Evolutionary conservation across 2,113 vertebrate species (phyloP), one percentile per base, ranked within the genome.

Genomic region (Indicator maculatus): DNA sequence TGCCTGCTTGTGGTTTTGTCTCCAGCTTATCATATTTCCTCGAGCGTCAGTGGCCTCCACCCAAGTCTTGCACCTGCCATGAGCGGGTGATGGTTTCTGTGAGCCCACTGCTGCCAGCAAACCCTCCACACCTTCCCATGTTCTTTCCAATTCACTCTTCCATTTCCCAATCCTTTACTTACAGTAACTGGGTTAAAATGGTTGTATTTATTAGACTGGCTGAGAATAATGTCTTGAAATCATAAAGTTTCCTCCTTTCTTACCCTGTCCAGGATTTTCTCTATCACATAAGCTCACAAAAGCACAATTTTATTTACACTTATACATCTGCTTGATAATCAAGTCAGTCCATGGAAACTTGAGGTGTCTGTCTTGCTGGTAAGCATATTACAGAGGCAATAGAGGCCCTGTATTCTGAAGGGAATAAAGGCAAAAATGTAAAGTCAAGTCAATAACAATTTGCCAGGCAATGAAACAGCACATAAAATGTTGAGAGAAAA

Each of bases 361-460:
- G 87, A 91, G 80, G 76, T 76, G 26, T 86, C 71, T 59, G 69
- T 89, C 81, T 95, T 91, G 55, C 88, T 95, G 50, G 21, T 20
- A 83, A 76, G 28, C 10, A 38, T 7, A 3, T 81, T 96, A 73
- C 20, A 69, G 69, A 67, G 28, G 58, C 33, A 69, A 50, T 23
- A 83, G 15, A 8, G 2, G 15, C 3, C 20, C 53, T 38, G 5
- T 60, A 28, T 47, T 33, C 50, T 78, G 72, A 84, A 93, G 60
- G 31, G 52, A 69, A 75, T 90, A 88, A 18, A 84, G 65, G 85
- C 90, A 88, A 83, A 95, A 61, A 50, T 19, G 30, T 77, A 67
- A 94, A 95, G 88, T 86, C 82, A 67, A 58, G 67, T 94, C 91
- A 86, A 36, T 86, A 90, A 89, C 58, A 92, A 91, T 91, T 93